Conservation (phyloP, 2,113 vertebrate species). For the Anthoscopus minutus region DNA sequence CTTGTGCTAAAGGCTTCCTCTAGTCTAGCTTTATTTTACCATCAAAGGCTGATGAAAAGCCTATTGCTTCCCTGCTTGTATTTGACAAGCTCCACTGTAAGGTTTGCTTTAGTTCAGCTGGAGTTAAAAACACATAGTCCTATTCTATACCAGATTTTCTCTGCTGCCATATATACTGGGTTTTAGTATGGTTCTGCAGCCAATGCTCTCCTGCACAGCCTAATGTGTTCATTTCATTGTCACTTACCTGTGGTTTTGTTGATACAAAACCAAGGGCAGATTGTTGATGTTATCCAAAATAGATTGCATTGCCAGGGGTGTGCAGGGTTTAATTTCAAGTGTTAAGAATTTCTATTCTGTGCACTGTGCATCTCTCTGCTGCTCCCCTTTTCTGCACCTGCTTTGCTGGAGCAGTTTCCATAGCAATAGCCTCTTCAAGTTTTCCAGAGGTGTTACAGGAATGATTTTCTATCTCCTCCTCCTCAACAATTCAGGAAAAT, state of each 20-base stretch:
- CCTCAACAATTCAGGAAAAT: constrained; percentile 63
- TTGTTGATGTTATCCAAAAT: constrained; percentile 41
- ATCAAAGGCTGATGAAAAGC: not conserved
- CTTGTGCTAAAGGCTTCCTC: not conserved
- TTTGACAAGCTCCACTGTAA: not conserved
- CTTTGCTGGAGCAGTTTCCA: constrained; percentile 70
- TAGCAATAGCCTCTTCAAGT: constrained; percentile 77
- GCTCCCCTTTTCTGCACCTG: constrained; percentile 15
- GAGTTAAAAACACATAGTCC: not conserved
- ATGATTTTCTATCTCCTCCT: constrained; percentile 72
- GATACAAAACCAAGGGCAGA: constrained; percentile 28
- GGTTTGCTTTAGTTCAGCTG: not conserved
- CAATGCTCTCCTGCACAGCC: not conserved
- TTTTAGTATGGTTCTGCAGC: not conserved
- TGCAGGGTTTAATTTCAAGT: not conserved
- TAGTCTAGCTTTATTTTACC: constrained; percentile 3
- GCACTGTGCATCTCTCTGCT: not conserved
- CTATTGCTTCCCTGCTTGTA: not conserved
- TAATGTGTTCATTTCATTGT: not conserved
- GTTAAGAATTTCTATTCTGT: constrained; percentile 1
- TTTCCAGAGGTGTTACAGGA: constrained; percentile 73
- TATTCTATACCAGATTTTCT: not conserved
- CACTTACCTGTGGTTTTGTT: constrained; percentile 40
- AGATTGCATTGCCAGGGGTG: not conserved
- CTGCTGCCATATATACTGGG: not conserved